These are phyloP conservation scores for Catagonus wagneri DNA, from an alignment of 2,113 vertebrate species.

Conservation along the genomic window DNA sequence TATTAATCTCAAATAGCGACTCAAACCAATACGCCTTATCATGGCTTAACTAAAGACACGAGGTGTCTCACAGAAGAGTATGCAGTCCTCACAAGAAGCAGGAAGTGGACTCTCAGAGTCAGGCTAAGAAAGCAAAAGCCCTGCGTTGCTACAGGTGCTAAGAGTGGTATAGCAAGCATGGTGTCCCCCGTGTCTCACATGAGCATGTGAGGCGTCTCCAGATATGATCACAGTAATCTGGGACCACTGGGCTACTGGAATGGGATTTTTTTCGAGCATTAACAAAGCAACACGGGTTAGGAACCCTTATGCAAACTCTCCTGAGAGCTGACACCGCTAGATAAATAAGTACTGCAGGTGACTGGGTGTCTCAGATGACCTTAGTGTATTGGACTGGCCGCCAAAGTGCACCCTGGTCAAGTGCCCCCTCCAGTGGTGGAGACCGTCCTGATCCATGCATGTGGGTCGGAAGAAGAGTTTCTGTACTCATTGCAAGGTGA, in stretches of 20 bases:
- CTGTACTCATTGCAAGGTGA: too few species aligned
- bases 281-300: not conserved
- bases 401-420: not conserved
- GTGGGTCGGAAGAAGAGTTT: too few species aligned
- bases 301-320: not conserved
- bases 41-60: not conserved
- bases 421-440: not conserved
- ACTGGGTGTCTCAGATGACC: not conserved
- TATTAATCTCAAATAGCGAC: not conserved
- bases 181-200: too few species aligned
- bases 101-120: not conserved
- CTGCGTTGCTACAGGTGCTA: not conserved
- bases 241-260: not conserved
- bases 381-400: not conserved
- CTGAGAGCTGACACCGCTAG: not conserved
- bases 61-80: not conserved
- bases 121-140: not conserved
- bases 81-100: not conserved
- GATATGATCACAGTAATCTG: not conserved
- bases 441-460: too few species aligned
- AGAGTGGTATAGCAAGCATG: not conserved
- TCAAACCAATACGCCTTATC: not conserved
- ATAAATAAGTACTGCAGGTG: not conserved
- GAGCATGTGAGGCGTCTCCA: not conserved
- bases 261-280: not conserved